phyloP scores from a whole-genome alignment of 2,113 vertebrate genomes.

The Desmodus rotundus region DNA sequence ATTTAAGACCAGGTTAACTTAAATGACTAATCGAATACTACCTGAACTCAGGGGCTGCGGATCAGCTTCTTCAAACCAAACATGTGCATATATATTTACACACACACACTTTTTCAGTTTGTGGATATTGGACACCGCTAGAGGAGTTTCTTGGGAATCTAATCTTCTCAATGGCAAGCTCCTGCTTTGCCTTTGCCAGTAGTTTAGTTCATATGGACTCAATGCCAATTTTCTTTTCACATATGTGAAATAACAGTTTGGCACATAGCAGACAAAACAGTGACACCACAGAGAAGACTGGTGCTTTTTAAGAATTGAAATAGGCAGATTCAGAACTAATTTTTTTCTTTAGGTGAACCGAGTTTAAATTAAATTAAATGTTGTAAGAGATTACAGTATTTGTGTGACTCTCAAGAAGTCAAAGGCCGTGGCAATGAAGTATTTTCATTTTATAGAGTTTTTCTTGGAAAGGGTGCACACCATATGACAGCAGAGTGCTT shows the following conservation, averaged over 20 bases:
- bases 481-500: constrained; percentile 64
- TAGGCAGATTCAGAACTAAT: constrained; percentile 40
- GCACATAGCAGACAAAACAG: constrained; percentile 65
- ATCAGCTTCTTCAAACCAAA: neutral
- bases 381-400: constrained; percentile 64
- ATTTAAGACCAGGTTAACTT: neutral
- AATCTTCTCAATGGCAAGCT: constrained; percentile 75
- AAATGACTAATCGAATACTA: constrained; percentile 27
- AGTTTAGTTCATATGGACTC: constrained; percentile 73
- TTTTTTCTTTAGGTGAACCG: constrained; percentile 67
- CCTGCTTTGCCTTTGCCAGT: constrained; percentile 67
- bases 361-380: constrained; percentile 72
- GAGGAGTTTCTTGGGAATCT: constrained; percentile 71
- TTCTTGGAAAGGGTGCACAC: constrained; percentile 72
- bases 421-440: constrained; percentile 63
- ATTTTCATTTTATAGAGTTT: constrained; percentile 77
- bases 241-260: constrained; percentile 75
- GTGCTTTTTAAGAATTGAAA: constrained; percentile 61
- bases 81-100: neutral
- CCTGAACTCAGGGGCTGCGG: constrained; percentile 28
- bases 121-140: constrained; percentile 69
- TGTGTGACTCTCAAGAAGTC: constrained; percentile 67
- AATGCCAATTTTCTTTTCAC: constrained; percentile 77
- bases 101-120: neutral
- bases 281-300: constrained; percentile 13